Conservation (phyloP, 2,888 invertebrate genomes). For the Nomada hirtipes region DNA sequence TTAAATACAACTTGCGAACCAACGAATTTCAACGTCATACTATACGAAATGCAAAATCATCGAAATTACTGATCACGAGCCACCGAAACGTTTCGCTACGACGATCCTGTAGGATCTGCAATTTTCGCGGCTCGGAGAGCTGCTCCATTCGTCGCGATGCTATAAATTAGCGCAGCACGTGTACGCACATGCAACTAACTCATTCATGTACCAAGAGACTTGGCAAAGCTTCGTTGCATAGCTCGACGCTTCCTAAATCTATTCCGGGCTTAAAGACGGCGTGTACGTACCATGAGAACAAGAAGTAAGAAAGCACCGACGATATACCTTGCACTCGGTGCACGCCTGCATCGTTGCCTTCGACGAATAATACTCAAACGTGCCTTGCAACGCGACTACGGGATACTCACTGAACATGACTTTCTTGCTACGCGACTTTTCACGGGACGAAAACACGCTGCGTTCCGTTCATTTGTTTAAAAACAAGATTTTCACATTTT, state of each 20-base stretch:
- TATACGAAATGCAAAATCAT: background rate
- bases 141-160: slow-evolving; percentile 57
- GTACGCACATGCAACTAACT: slow-evolving; percentile 78
- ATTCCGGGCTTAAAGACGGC: slow-evolving; percentile 77
- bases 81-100: slow-evolving; percentile 53
- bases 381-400: slow-evolving; percentile 29
- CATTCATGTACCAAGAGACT: slow-evolving; percentile 81
- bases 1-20: too few species aligned
- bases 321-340: slow-evolving; percentile 45
- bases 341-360: slow-evolving; percentile 32
- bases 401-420: background rate
- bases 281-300: slow-evolving; percentile 52
- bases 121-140: slow-evolving; percentile 37
- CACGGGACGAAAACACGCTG: background rate
- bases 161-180: slow-evolving; percentile 82
- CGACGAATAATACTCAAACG: slow-evolving; percentile 46
- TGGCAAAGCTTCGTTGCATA: slow-evolving; percentile 78
- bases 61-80: slow-evolving; percentile 21
- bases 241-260: slow-evolving; percentile 79
- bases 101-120: slow-evolving; percentile 31
- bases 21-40: background rate
- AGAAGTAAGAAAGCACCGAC: slow-evolving; percentile 38
- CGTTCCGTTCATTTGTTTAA: background rate
- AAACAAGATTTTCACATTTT: too few species aligned
- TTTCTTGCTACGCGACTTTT: background rate